These are phyloP conservation scores for Choreutis nemorana DNA, from an alignment of 2,888 invertebrate genomes.

Conservation along the genomic window DNA sequence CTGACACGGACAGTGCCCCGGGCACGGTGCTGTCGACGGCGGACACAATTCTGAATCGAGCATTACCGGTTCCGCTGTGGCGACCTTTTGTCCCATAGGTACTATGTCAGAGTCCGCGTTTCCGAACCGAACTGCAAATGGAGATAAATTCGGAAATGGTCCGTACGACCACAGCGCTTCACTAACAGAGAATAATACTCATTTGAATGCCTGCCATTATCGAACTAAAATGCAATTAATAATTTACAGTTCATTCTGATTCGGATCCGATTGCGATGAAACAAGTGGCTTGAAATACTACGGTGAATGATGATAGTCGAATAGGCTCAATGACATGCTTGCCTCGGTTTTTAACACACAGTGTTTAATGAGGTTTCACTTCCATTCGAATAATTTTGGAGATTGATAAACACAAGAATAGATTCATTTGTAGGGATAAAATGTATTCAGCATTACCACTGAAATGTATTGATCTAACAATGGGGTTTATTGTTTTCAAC, in stretches of 20 bases:
- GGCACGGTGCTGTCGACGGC: constrained; percentile 19
- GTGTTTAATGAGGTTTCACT: too few species aligned
- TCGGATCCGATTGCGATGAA: too few species aligned
- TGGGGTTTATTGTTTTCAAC: too few species aligned
- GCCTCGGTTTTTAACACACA: too few species aligned
- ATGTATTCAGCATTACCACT: too few species aligned
- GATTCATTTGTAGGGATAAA: too few species aligned
- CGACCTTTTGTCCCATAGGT: constrained; percentile 44
- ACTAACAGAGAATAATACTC: constrained; percentile 29
- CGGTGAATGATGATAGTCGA: too few species aligned
- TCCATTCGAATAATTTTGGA: too few species aligned
- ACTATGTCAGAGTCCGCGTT: constrained; percentile 32
- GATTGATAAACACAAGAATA: too few species aligned
- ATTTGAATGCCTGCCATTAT: constrained; percentile 30
- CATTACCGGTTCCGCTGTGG: constrained; percentile 33
- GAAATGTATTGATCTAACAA: too few species aligned
- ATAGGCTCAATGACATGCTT: too few species aligned
- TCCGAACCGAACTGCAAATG: constrained; percentile 39
- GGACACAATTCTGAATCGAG: constrained; percentile 39
- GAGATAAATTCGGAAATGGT: constrained; percentile 35
- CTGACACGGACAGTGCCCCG: constrained; percentile 27
- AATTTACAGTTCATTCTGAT: constrained; percentile 31
- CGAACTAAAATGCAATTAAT: constrained; percentile 38
- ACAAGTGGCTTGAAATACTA: too few species aligned
- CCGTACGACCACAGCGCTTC: constrained; percentile 17